Evolutionary conservation across 1,140 invertebrate species (phyloP), one percentile per base, ranked within the genome.

Genomic region (Drosophila mojavensis): DNA sequence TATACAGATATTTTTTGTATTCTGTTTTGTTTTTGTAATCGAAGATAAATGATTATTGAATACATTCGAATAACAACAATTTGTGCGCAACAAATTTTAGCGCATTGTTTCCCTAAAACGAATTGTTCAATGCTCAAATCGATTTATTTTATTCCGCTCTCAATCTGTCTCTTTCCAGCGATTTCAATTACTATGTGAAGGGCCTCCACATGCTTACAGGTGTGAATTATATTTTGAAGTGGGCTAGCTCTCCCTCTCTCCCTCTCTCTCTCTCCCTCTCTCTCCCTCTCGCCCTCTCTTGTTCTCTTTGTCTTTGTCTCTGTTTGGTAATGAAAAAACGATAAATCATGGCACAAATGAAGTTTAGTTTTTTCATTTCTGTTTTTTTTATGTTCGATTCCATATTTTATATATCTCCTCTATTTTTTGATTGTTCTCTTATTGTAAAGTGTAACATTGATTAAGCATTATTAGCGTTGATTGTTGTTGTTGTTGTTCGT

Each of bases 391-490:
- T 67, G 63, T 60, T 81, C 33, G 13, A n/a, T 67, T 69, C 68
- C 50, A 70, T 78, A 59, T 55, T 62, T 67, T 58, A 64, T 68
- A 65, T 77, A 54, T 50, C 45, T 58, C 55, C 51, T 50, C 54
- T 45, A 64, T 56, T 13, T 56, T 30, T 26, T 56, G 20, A 62
- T 61, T 20, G 36, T 39, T 39, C 50, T 24, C 50, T 85, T 85
- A 89, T 85, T 86, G 84, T 81, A 89, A 89, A 86, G 85, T 89
- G 85, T 89, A 89, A 89, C 84, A 89, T 88, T 88, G 83, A 88
- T 88, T 88, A 88, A 88, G 83, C 83, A 88, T 88, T 88, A 88
- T 88, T 88, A 88, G 84, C 77, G 84, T 80, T 88, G 83, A 77
- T 88, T 83, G 60, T 81, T 82, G 71, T 62, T 84, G 69, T 64